These are phyloP conservation scores for Sinohyriopsis cumingii DNA, from an alignment of 2,888 invertebrate genomes.

Conservation along the genomic window DNA sequence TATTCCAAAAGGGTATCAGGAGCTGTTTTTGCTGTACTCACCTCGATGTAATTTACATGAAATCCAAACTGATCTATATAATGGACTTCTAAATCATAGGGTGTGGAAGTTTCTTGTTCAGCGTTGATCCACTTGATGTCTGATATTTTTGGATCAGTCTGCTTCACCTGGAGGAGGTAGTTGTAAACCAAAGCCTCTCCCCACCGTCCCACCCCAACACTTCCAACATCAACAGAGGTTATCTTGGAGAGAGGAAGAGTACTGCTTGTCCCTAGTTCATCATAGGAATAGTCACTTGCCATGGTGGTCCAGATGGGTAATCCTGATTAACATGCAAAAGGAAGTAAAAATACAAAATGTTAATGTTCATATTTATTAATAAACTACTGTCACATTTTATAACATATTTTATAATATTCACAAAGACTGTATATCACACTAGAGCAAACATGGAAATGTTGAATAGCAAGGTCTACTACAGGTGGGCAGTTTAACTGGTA, in stretches of 20 bases:
- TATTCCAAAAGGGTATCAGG: no score
- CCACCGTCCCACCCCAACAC: constrained; percentile 58
- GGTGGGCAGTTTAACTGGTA: no score
- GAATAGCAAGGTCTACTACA: no score
- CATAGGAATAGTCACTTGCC: constrained; percentile 54
- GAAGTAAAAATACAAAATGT: neutral
- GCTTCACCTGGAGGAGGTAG: constrained; percentile 54
- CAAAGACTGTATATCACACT: no score
- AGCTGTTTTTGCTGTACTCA: constrained; percentile 8
- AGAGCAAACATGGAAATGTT: no score
- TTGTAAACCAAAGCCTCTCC: constrained; percentile 64
- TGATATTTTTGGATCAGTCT: constrained; percentile 32
- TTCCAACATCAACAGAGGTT: constrained; percentile 24
- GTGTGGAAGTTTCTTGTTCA: constrained; percentile 49
- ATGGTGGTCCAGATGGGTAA: constrained; percentile 55
- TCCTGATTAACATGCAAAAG: constrained; percentile 35
- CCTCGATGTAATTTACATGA: constrained; percentile 40
- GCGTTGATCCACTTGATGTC: constrained; percentile 60
- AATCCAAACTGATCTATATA: constrained; percentile 30
- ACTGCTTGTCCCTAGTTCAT: constrained; percentile 49
- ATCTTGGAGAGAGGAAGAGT: constrained; percentile 33
- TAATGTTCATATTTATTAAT: no score
- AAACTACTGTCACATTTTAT: no score
- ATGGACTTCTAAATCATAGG: constrained; percentile 64
- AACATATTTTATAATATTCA: no score